These are phyloP conservation scores for Colostygia pectinataria DNA, from an alignment of 2,888 invertebrate genomes.

Conservation along the genomic window DNA sequence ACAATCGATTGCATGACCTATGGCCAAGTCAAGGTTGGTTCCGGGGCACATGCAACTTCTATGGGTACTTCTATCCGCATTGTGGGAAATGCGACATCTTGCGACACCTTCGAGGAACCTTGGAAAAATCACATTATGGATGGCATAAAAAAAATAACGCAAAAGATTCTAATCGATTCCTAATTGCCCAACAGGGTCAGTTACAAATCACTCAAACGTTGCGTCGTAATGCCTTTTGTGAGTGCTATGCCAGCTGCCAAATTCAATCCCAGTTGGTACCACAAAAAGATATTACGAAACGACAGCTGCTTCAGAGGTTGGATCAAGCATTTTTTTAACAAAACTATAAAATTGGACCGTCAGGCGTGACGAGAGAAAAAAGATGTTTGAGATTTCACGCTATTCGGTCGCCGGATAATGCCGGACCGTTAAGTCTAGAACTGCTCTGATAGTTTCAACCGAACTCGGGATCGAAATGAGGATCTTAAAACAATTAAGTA, in stretches of 20 bases:
- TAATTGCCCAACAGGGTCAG: conserved; percentile 29
- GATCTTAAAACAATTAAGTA: neutral
- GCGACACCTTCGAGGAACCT: conserved; percentile 19
- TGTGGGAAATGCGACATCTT: conserved; percentile 17
- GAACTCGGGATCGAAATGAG: conserved; percentile 7
- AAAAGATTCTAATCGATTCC: conserved; percentile 24
- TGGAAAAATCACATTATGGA: conserved; percentile 25
- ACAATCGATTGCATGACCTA: conserved; percentile 48
- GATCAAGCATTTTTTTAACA: conserved; percentile 40
- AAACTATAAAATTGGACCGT: conserved; percentile 57
- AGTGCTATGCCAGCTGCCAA: conserved; percentile 22
- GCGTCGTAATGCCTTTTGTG: conserved; percentile 25
- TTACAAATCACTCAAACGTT: conserved; percentile 30
- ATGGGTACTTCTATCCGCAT: conserved; percentile 24
- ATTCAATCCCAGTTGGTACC: conserved; percentile 28
- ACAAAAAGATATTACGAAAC: conserved; percentile 40
- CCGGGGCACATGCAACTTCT: conserved; percentile 28
- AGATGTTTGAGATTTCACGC: conserved; percentile 52
- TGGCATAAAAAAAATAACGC: conserved; percentile 22
- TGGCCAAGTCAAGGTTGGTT: conserved; percentile 40
- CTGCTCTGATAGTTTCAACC: conserved; percentile 27
- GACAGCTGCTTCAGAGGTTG: conserved; percentile 46
- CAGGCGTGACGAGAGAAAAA: conserved; percentile 55
- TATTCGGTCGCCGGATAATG: conserved; percentile 41
- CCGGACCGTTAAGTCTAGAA: conserved; percentile 41